Base-by-base conservation (phyloP, 2,113 vertebrate species). In the Tachycineta bicolor region DNA sequence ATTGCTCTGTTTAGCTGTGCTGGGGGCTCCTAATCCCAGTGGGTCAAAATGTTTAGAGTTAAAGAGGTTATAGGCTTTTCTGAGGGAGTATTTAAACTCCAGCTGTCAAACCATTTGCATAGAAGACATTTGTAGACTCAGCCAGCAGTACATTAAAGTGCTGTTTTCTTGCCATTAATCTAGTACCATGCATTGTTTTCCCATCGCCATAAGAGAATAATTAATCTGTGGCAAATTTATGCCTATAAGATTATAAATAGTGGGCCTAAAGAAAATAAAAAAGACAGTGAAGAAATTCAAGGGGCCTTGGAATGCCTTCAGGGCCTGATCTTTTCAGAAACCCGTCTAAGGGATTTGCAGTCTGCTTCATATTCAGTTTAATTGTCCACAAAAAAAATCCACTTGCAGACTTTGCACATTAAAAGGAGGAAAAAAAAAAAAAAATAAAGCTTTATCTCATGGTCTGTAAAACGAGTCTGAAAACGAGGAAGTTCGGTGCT, bases 11-110 rank as follows among this genome's bases (percentile, higher is more conserved):
- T 76, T 59, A 92, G 74, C 77, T 62, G 17, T 80, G 64, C 70
- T 59, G n/a, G 56, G 49, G 73, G 52, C 67, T 81, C 21, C 1
- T 91, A 89, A 93, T 87, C 90, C 90, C 86, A 80, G 34, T 14
- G 90, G 92, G 95, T 59, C 37, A 73, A 78, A 90, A 91, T 91
- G 76, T 94, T 94, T 94, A 75, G 65, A 96, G 60, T 73, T 74
- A 84, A 95, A 87, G 90, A 97, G 62, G 94, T 89, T 96, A 91
- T 33, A 62, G 82, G 80, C 78, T 96, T 91, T 94, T 89, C 80
- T 34, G 43, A 47, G 84, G 33, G n/a, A 86, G 33, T 83, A 83
- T 68, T 96, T 93, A 93, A 96, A 89, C 62, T 71, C 81, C 64
- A 86, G 74, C 92, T 96, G 92, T 89, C 90, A 92, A 93, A 89